Percentiles rank a stretch among this genome's conserved stretches.
Evolutionary conservation across 2,113 vertebrate species (phyloP).

Genomic region (Uria aalge): DNA sequence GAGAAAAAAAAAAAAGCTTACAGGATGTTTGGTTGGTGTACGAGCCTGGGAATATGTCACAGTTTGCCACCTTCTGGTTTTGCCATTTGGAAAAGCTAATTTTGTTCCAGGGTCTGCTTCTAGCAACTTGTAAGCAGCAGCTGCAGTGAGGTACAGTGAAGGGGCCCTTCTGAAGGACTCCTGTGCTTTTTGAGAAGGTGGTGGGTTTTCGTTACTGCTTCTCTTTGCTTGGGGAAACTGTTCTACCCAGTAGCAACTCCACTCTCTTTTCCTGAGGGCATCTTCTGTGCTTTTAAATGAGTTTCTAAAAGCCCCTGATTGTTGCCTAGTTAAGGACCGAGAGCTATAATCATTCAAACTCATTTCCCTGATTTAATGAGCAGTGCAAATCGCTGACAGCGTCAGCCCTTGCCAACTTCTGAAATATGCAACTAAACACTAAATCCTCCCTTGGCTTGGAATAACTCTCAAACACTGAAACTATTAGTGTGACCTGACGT

Average conservation of each 20-base stretch:
- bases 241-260: neutral
- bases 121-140: neutral
- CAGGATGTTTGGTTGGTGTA: neutral
- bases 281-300: neutral
- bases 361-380: conserved; percentile 15
- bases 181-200: neutral
- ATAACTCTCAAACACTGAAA: neutral
- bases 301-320: neutral
- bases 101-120: conserved; percentile 8
- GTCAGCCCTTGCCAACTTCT: neutral
- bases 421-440: neutral
- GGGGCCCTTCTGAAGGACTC: neutral
- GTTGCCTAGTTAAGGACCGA: neutral
- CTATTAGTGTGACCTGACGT: neutral
- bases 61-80: conserved; percentile 40
- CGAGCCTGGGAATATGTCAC: conserved; percentile 12
- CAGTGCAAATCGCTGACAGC: neutral
- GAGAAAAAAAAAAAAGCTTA: neutral
- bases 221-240: neutral
- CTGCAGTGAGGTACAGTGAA: neutral
- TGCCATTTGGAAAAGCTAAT: conserved; percentile 51
- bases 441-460: neutral
- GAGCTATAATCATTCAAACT: neutral
- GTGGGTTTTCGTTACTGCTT: neutral
- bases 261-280: neutral